phyloP scores from a whole-genome alignment of 2,113 vertebrate species.

The Varanus salvator region DNA sequence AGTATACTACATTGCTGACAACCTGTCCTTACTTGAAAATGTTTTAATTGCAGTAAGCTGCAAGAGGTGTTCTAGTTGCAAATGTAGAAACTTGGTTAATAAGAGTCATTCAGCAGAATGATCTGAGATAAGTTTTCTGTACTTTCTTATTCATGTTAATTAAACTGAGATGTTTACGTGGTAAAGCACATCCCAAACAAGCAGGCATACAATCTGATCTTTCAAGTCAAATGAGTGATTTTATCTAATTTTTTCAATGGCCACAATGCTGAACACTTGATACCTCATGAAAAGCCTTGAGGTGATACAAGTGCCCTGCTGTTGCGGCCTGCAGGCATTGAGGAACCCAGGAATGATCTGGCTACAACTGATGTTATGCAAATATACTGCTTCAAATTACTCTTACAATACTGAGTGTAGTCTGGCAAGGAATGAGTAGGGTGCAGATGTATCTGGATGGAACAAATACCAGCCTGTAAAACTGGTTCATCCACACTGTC shows the following conservation, averaged over 20 bases:
- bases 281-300: background rate
- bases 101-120: background rate
- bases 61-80: background rate
- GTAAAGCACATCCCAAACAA: background rate
- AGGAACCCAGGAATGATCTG: background rate
- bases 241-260: background rate
- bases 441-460: conserved; percentile 7
- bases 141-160: background rate
- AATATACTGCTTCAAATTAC: background rate
- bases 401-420: background rate
- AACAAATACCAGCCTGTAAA: conserved; percentile 21
- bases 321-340: background rate
- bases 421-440: background rate
- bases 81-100: background rate
- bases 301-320: background rate
- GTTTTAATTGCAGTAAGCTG: background rate
- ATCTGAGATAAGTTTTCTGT: background rate
- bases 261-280: background rate
- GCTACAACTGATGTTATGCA: background rate
- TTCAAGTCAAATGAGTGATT: background rate
- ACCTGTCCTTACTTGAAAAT: background rate
- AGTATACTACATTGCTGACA: background rate
- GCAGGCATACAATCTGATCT: background rate
- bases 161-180: background rate
- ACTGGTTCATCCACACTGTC: conserved; percentile 3